These are phyloP conservation scores for Diorhabda carinulata DNA, from an alignment of 1,140 invertebrate genomes.

Conservation along the genomic window DNA sequence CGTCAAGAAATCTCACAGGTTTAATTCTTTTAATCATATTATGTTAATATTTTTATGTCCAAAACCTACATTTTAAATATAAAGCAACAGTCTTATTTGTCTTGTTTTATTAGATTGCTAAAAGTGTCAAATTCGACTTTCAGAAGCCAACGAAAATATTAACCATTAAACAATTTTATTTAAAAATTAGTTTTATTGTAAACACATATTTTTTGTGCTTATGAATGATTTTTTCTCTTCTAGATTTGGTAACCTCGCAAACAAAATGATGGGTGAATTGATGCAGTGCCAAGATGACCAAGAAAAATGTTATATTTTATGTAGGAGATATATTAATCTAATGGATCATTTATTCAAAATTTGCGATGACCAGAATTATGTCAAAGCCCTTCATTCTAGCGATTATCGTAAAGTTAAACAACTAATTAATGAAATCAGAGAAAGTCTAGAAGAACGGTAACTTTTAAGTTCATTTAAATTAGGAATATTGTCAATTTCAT, in stretches of 20 bases:
- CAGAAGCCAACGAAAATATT: background rate
- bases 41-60: background rate
- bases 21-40: too few species aligned
- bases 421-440: constrained; percentile 1
- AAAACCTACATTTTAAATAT: background rate
- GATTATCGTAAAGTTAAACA: constrained; percentile 9
- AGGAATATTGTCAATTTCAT: too few species aligned
- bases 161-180: background rate
- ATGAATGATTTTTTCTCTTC: background rate
- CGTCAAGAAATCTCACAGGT: background rate
- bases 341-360: constrained; percentile 12
- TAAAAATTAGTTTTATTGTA: background rate
- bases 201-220: background rate
- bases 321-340: constrained; percentile 8
- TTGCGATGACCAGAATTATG: constrained; percentile 8
- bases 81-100: background rate
- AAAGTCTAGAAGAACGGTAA: constrained; percentile 6
- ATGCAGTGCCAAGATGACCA: constrained; percentile 10
- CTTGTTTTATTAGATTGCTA: background rate
- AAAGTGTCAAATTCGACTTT: background rate
- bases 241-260: constrained; percentile 7
- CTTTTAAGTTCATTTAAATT: background rate
- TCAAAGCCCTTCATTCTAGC: background rate
- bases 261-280: constrained; percentile 7
- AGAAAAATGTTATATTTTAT: constrained; percentile 13